These are phyloP conservation scores for Egretta garzetta DNA, from an alignment of 2,113 vertebrate genomes.

Conservation along the genomic window DNA sequence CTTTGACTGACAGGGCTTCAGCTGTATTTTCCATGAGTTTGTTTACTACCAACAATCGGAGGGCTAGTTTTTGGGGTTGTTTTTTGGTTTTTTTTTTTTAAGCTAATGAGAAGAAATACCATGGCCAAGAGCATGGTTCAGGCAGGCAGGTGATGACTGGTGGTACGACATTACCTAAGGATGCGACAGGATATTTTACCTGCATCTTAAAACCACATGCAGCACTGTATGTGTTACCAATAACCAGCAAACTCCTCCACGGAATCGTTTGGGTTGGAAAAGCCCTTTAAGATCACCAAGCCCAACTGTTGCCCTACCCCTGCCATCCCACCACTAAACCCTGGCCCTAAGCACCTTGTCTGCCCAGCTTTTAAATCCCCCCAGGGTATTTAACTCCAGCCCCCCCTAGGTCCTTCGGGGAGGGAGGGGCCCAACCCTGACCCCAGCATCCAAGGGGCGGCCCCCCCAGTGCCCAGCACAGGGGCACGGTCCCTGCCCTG, in stretches of 20 bases:
- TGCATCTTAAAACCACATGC: accelerated
- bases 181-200: background rate
- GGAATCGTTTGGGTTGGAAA: too few species aligned
- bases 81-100: background rate
- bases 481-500: too few species aligned
- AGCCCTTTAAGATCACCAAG: too few species aligned
- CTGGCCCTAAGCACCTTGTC: too few species aligned
- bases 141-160: background rate
- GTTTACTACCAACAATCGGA: background rate
- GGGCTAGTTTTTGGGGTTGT: background rate
- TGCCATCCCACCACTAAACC: too few species aligned
- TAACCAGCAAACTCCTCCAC: background rate
- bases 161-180: background rate
- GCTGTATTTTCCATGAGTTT: background rate
- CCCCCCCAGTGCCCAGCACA: too few species aligned
- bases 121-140: accelerated
- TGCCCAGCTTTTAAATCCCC: too few species aligned
- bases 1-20: background rate
- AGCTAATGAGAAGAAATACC: background rate
- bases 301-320: too few species aligned
- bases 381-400: too few species aligned
- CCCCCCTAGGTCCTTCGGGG: too few species aligned
- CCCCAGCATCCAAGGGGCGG: too few species aligned
- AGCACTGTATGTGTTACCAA: accelerated
- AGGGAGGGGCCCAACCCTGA: too few species aligned